Evolutionary conservation across 2,888 invertebrate species (phyloP).

Genomic region (Alloplasta piceator): DNA sequence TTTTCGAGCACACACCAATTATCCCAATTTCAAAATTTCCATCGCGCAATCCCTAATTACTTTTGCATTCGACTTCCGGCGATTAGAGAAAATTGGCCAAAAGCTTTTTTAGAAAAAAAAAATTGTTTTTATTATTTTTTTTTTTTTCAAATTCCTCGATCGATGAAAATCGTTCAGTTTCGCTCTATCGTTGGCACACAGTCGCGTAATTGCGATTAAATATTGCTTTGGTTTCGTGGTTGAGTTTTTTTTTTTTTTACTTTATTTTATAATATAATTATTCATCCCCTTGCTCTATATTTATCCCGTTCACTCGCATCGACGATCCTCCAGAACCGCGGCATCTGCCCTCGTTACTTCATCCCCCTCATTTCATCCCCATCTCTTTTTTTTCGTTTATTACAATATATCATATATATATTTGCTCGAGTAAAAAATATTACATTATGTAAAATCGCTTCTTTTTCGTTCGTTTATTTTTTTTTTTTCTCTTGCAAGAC

Average conservation of each 20-base stretch:
- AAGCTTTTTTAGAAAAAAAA: conserved; percentile 13
- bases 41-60: conserved; percentile 18
- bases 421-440: conserved; percentile 59
- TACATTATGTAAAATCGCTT: conserved; percentile 59
- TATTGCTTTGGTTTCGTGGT: conserved; percentile 73
- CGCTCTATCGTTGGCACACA: conserved; percentile 29
- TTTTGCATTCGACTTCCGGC: conserved; percentile 23
- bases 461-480: conserved; percentile 25
- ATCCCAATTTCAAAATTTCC: not conserved
- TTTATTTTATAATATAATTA: conserved; percentile 52
- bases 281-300: conserved; percentile 27
- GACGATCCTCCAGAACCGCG: conserved; percentile 42
- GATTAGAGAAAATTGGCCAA: conserved; percentile 58
- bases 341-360: conserved; percentile 36
- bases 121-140: conserved; percentile 17
- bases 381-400: conserved; percentile 19
- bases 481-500: conserved; percentile 54
- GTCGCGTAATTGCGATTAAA: conserved; percentile 68
- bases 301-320: conserved; percentile 57
- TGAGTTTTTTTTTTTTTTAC: conserved; percentile 51
- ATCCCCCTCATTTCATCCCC: not conserved
- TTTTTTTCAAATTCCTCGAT: conserved; percentile 25
- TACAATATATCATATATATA: conserved; percentile 52
- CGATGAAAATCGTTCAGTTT: conserved; percentile 41
- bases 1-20: conserved; percentile 60